These are phyloP conservation scores for Andrena marginata DNA, from an alignment of 2,888 invertebrate genomes.

Conservation along the genomic window DNA sequence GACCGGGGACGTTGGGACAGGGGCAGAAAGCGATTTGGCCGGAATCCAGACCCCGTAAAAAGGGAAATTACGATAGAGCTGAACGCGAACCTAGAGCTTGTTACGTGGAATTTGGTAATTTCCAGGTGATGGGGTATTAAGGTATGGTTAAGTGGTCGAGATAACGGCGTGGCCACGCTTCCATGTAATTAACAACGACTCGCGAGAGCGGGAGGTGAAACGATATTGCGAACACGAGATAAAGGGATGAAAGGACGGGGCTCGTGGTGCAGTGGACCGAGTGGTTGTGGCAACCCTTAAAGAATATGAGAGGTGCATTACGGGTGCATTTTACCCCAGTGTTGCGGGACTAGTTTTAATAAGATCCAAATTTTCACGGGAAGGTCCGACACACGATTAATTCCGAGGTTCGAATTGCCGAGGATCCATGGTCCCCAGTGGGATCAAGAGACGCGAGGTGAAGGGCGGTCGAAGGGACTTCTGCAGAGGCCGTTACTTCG, in stretches of 20 bases:
- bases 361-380: too few relatives aligned
- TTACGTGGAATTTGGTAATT: conserved; percentile 58
- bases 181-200: conserved; percentile 52
- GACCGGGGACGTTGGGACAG: conserved; percentile 2
- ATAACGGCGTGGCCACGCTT: conserved; percentile 30
- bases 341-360: too few relatives aligned
- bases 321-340: too few relatives aligned
- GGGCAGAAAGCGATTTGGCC: conserved; percentile 56
- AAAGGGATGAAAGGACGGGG: neutral
- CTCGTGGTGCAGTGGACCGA: neutral
- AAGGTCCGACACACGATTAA: too few relatives aligned
- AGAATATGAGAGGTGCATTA: neutral
- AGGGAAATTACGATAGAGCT: conserved; percentile 49
- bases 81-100: conserved; percentile 37
- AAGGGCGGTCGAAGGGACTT: neutral
- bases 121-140: conserved; percentile 44
- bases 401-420: neutral
- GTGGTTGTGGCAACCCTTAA: neutral
- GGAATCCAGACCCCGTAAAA: conserved; percentile 50
- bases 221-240: conserved; percentile 29
- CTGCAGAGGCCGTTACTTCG: neutral
- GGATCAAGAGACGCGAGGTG: neutral
- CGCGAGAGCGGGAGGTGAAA: conserved; percentile 22
- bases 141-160: conserved; percentile 42
- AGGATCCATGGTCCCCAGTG: neutral